These are phyloP conservation scores for Sebastes dallii DNA, from an alignment of 2,797 vertebrate species.

Conservation along the genomic window DNA sequence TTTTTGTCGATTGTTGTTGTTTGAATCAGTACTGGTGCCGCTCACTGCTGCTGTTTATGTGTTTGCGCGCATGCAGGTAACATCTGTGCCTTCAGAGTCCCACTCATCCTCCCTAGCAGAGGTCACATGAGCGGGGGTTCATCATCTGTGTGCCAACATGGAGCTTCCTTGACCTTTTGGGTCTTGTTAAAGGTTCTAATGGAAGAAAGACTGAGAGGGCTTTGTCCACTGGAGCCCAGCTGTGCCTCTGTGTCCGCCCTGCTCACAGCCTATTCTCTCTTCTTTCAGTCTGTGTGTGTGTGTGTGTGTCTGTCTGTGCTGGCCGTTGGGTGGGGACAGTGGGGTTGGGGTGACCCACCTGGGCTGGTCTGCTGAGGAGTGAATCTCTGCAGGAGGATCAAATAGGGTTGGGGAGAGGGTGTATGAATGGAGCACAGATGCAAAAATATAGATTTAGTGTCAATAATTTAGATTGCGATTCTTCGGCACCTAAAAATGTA, in stretches of 20 bases:
- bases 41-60: background rate
- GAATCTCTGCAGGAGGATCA: background rate
- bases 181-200: slow-evolving; percentile 64
- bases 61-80: slow-evolving; percentile 25
- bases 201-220: slow-evolving; percentile 61
- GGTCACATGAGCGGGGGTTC: slow-evolving; percentile 61
- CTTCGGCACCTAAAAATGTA: background rate
- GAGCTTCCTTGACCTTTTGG: slow-evolving; percentile 66
- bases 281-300: slow-evolving; percentile 1
- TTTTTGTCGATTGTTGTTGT: slow-evolving; percentile 16
- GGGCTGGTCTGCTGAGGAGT: slow-evolving; percentile 4
- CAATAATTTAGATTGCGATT: background rate
- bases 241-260: slow-evolving; percentile 53
- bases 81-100: slow-evolving; percentile 48
- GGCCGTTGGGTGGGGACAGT: background rate
- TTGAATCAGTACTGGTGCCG: background rate
- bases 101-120: slow-evolving; percentile 32
- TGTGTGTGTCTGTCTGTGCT: background rate
- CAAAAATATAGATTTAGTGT: background rate
- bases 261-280: slow-evolving; percentile 36
- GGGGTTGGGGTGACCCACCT: slow-evolving; percentile 40
- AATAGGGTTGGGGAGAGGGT: background rate
- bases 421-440: background rate
- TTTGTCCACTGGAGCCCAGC: slow-evolving; percentile 68
- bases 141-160: slow-evolving; percentile 71